Conservation (phyloP, 2,797 vertebrate genomes). For the Trematomus bernacchii region DNA sequence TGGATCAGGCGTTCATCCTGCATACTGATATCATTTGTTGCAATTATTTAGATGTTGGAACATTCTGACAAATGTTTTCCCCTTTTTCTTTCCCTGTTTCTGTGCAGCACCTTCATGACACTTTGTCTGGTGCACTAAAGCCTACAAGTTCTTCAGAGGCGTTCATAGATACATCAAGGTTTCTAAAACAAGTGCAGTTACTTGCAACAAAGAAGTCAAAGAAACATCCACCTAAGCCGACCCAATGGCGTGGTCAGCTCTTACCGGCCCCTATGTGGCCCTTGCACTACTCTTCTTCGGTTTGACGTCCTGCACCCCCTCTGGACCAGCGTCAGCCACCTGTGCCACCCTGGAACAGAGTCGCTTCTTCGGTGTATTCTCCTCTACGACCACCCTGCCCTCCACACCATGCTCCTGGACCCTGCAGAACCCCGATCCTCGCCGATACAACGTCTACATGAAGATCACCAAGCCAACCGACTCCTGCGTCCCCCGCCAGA, state of each 20-base stretch:
- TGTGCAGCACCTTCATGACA: conserved; percentile 59
- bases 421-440: conserved; percentile 97
- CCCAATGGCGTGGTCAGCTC: conserved; percentile 79
- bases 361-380: conserved; percentile 97
- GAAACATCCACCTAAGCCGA: conserved; percentile 55
- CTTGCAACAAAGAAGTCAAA: conserved; percentile 72
- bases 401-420: conserved; percentile 94
- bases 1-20: conserved; percentile 9
- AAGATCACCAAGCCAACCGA: conserved; percentile 93
- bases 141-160: conserved; percentile 54
- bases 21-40: conserved; percentile 30
- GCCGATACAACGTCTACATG: conserved; percentile 98
- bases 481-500: conserved; percentile 87
- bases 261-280: conserved; percentile 76
- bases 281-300: conserved; percentile 84
- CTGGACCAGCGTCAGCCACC: conserved; percentile 86
- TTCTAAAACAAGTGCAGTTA: conserved; percentile 71
- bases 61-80: conserved; percentile 38
- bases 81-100: conserved; percentile 49
- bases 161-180: conserved; percentile 56
- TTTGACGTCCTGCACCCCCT: conserved; percentile 86
- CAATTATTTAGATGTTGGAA: conserved; percentile 28
- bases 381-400: conserved; percentile 89
- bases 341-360: conserved; percentile 97
- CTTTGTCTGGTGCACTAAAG: conserved; percentile 64